Conservation (phyloP, 2,797 vertebrate species). For the Numenius phaeopus region DNA sequence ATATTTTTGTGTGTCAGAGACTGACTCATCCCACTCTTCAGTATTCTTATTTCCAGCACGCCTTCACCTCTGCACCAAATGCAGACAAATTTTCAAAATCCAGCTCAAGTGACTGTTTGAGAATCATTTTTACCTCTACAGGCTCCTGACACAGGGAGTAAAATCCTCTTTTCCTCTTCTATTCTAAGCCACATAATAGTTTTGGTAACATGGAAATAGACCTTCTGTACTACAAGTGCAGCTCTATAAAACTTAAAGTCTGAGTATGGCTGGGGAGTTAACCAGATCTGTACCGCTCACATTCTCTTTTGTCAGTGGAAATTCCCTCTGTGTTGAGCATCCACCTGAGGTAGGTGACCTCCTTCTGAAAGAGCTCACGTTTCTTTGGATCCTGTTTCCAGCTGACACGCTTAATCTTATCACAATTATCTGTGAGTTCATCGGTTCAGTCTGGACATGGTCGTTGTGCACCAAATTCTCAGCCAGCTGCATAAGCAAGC, state of each 20-base stretch:
- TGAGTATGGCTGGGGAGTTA: background rate
- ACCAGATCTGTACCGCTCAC: fast-evolving
- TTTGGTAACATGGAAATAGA: background rate
- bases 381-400: constrained; percentile 1
- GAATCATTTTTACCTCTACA: background rate
- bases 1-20: background rate
- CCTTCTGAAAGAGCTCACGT: background rate
- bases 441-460: background rate
- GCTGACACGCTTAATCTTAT: background rate
- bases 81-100: background rate
- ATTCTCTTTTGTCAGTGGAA: constrained; percentile 3
- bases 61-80: background rate
- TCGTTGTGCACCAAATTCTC: background rate
- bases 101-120: background rate
- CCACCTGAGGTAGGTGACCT: background rate
- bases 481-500: background rate
- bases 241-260: background rate
- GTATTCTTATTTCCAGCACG: background rate
- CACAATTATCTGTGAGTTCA: background rate
- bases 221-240: background rate
- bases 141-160: background rate
- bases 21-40: background rate
- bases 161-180: background rate
- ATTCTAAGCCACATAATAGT: background rate
- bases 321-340: background rate